Percentiles rank a stretch among this genome's conserved stretches.
Evolutionary conservation across 2,888 invertebrate genomes (phyloP).

Genomic region (Himalopsyche kuldschensis): DNA sequence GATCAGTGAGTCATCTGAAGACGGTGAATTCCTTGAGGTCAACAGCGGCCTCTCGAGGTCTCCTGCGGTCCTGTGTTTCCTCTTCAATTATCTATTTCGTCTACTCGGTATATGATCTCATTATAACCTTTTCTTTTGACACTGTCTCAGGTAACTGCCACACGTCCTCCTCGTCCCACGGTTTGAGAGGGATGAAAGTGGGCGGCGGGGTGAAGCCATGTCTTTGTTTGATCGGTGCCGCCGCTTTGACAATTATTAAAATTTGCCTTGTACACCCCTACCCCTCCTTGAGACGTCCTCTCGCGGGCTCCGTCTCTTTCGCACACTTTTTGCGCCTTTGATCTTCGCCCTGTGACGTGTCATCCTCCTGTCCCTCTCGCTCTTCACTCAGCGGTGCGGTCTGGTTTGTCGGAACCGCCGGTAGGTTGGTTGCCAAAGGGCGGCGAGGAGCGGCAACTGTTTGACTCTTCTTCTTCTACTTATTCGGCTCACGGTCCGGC

Average conservation of each 20-base stretch:
- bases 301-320: slow-evolving; percentile 8
- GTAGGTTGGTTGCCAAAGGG: not conserved
- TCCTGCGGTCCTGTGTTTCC: not conserved
- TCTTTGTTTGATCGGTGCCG: slow-evolving; percentile 58
- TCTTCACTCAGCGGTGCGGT: not conserved
- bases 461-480: not conserved
- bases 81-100: not conserved
- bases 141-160: not conserved
- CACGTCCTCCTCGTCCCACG: not conserved
- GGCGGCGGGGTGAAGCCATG: not conserved
- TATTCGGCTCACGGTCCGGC: not conserved
- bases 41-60: not conserved
- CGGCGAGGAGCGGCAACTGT: not conserved
- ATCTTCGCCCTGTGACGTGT: slow-evolving; percentile 17
- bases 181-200: not conserved
- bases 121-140: slow-evolving; percentile 9
- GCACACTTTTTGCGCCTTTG: slow-evolving; percentile 44
- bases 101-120: not conserved
- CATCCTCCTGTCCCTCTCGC: slow-evolving; percentile 4
- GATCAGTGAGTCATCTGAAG: too few relatives aligned
- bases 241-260: slow-evolving; percentile 65
- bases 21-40: not conserved
- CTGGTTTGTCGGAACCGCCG: not conserved
- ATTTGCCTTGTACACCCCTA: slow-evolving; percentile 53
- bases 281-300: slow-evolving; percentile 9